Base-by-base conservation (phyloP, 2,113 vertebrate genomes). In the Fulica atra region DNA sequence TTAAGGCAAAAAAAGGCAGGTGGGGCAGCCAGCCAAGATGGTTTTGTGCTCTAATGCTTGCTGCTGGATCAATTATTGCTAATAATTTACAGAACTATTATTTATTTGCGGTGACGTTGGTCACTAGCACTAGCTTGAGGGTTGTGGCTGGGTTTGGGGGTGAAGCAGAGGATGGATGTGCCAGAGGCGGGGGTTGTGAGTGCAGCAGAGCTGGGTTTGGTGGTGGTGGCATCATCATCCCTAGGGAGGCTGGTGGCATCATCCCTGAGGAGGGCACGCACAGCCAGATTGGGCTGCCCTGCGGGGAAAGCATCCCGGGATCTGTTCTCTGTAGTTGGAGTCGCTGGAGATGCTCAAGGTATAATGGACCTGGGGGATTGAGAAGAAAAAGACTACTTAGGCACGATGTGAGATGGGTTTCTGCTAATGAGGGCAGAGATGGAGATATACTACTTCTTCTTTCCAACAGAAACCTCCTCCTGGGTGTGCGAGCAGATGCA, bases 271-370 rank as follows among this genome's bases (percentile, higher is more conserved):
- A 20, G 69, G 10, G 8, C 2, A 5, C 1, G 3, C 17, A 3
- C 10, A 1, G 19, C 9, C 10, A 26, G 13, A 21, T 10, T 2
- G 1, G 5, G 73, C 13, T 31, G 73, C 29, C 29, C 26, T 36
- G 36, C 21, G 2, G n/a, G 76, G 40, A 16, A 29, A 3, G n/a
- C 13, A 9, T 31, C 68, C 33, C 38, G 1, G 0, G 26, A 23
- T 7, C n/a, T 0, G 1, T 26, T 20, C 16, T 21, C 44, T 0
- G 6, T n/a, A 24, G 15, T 8, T 1, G 0, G 51, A 59, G 60
- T 25, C 2, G 0, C 59, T 57, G 0, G 2, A 57, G 48, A 16
- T 48, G 7, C 29, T 57, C 14, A 0, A 44, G 21, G 26, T 66
- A 2, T 15, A 1, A 4, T 18, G 0, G 9, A 48, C 10, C 4